These are phyloP conservation scores for Ramphastos sulfuratus DNA, from an alignment of 2,113 vertebrate species.

Conservation along the genomic window DNA sequence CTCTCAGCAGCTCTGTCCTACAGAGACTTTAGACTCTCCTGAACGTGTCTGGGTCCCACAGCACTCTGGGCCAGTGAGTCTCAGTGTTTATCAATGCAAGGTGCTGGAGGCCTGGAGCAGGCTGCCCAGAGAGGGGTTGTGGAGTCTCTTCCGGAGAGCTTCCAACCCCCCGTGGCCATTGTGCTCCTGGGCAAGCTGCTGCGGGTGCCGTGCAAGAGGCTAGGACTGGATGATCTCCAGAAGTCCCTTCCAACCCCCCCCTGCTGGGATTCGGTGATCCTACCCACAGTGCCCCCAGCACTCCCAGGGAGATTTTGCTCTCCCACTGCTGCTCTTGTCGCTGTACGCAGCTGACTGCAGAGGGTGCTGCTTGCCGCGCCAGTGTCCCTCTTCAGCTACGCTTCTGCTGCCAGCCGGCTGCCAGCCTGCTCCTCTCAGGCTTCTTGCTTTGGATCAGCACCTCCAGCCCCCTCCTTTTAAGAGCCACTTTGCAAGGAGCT, in stretches of 20 bases:
- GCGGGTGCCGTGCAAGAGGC: neutral
- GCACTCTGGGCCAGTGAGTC: accelerated
- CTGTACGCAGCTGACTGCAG: neutral
- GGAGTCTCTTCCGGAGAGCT: no score
- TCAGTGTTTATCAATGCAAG: accelerated
- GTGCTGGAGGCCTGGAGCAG: no score
- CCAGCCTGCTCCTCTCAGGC: neutral
- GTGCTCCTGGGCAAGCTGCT: no score
- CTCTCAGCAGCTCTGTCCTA: neutral
- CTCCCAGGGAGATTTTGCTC: neutral
- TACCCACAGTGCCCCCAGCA: neutral
- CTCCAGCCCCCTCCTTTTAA: neutral
- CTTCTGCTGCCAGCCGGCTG: neutral
- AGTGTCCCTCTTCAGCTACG: neutral
- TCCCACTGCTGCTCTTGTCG: neutral
- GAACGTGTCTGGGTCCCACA: accelerated
- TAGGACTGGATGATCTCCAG: neutral
- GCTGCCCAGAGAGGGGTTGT: no score
- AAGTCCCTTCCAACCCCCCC: neutral
- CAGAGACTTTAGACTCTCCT: neutral
- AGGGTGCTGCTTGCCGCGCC: neutral
- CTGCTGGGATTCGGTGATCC: neutral
- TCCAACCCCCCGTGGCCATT: no score
- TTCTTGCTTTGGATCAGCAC: neutral
- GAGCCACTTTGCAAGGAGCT: neutral